These are phyloP conservation scores for Tragulus kanchil DNA, from an alignment of 2,113 vertebrate genomes.

Conservation along the genomic window DNA sequence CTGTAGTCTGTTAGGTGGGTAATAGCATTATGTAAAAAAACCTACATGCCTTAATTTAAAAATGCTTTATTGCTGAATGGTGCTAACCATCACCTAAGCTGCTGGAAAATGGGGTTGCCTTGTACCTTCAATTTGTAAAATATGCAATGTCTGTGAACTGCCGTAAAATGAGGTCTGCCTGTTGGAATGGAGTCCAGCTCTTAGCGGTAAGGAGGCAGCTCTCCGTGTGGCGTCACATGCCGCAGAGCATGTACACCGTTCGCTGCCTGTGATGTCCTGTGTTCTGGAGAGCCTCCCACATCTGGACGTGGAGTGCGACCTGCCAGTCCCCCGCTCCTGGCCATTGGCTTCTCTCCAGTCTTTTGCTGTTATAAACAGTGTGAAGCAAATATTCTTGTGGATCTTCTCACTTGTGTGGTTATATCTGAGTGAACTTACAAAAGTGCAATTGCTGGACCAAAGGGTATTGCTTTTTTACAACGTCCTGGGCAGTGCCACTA, in stretches of 20 bases:
- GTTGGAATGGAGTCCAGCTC: background rate
- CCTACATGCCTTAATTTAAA: background rate
- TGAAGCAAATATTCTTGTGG: background rate
- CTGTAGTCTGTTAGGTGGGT: background rate
- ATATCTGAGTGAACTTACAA: no score
- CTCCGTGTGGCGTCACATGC: no score
- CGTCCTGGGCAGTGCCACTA: background rate
- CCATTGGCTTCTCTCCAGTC: background rate
- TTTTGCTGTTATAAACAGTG: accelerated
- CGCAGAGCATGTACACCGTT: background rate
- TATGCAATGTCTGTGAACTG: background rate
- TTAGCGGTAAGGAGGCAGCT: background rate
- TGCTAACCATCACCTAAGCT: background rate
- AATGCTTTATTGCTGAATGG: background rate
- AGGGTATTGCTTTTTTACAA: background rate
- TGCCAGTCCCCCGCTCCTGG: background rate
- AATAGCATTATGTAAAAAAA: background rate
- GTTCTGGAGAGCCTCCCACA: background rate
- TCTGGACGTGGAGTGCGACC: no score
- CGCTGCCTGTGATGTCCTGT: background rate
- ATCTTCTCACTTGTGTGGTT: background rate
- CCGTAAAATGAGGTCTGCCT: background rate
- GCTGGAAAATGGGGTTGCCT: background rate
- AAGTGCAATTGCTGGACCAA: background rate
- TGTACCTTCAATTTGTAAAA: background rate